Conservation (phyloP, 2,888 invertebrate genomes). For the Ectemnius continuus region DNA sequence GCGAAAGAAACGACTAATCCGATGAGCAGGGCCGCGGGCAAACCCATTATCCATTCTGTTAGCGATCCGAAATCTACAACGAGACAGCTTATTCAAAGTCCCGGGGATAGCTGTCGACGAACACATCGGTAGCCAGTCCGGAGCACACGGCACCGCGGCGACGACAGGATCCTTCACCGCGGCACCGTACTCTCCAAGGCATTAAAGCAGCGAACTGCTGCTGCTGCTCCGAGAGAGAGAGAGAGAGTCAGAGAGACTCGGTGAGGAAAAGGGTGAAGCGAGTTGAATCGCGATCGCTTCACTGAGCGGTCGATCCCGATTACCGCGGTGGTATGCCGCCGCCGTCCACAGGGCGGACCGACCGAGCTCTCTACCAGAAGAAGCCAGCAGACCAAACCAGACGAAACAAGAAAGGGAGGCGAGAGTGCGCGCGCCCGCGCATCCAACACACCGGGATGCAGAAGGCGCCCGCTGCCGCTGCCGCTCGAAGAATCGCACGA, state of each 20-base stretch:
- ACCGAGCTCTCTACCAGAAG: not conserved
- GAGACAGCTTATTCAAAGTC: conserved; percentile 14
- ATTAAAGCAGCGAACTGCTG: not conserved
- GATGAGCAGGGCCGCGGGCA: conserved; percentile 20
- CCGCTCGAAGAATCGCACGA: conserved; percentile 20
- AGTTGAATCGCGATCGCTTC: conserved; percentile 1
- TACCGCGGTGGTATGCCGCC: not conserved
- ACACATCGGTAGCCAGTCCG: not conserved
- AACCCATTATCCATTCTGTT: conserved; percentile 39
- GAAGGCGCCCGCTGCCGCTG: conserved; percentile 2
- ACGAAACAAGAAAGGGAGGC: not conserved
- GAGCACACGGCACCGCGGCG: conserved; percentile 1
- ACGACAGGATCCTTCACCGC: conserved; percentile 1
- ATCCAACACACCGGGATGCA: conserved; percentile 16
- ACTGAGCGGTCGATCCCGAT: conserved; percentile 2
- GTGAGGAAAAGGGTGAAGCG: not conserved
- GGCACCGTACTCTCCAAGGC: not conserved
- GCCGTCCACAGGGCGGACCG: not conserved
- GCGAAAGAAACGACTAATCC: conserved; percentile 10
- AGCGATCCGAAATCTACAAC: conserved; percentile 22
- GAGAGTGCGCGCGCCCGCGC: conserved; percentile 10
- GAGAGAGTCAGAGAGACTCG: no score
- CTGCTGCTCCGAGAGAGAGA: no score
- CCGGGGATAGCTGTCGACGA: not conserved
- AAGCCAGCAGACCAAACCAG: not conserved